Base-by-base conservation (phyloP, 1,140 invertebrate genomes). In the Euura lappo region DNA sequence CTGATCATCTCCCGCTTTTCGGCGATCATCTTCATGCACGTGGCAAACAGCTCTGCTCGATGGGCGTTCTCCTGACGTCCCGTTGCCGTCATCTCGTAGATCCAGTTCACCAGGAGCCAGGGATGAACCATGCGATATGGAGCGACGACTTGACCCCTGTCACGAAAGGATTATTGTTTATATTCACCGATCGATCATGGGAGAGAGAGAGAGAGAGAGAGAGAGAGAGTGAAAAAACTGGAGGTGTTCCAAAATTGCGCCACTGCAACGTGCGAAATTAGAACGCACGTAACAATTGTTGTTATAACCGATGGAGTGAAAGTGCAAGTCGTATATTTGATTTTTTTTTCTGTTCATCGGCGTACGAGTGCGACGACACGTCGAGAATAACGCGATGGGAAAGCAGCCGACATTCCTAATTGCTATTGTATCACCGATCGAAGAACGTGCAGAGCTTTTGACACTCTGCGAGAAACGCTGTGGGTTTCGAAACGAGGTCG, bases 71-170 rank as follows among this genome's bases (percentile, higher is more conserved):
- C 83, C 2, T 88, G 76, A 76, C 91, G 90, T 2, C 92, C 92
- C 70, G 84, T 77, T n/a, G 88, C 86, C 0, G 92, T 91, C 51
- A 89, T 79, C 73, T 89, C 86, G 79, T 92, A 95, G 11, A 94
- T 81, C 69, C 88, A 87, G 71, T 94, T 89, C 4, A 90, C 81
- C 74, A 93, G 88, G 6, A 93, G 77, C 91, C 92, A 93, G 0
- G 94, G 94, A 6, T 87, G 87, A 0, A 88, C 80, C 60, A 93
- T 81, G 46, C 94, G 88, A 5, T 89, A 80, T 1, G 86, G 79
- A 11, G 89, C 78, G 69, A 89, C 81, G 0, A 91, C 77, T 78
- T 91, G 87, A 0, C 90, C 90, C 68, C 89, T 90, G 75, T 71
- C 83, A 82, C 77, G 68, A 45, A 73, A 72, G 28, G 28, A 28